Evolutionary conservation across 2,113 vertebrate genomes (phyloP).

Genomic region (Castor canadensis): DNA sequence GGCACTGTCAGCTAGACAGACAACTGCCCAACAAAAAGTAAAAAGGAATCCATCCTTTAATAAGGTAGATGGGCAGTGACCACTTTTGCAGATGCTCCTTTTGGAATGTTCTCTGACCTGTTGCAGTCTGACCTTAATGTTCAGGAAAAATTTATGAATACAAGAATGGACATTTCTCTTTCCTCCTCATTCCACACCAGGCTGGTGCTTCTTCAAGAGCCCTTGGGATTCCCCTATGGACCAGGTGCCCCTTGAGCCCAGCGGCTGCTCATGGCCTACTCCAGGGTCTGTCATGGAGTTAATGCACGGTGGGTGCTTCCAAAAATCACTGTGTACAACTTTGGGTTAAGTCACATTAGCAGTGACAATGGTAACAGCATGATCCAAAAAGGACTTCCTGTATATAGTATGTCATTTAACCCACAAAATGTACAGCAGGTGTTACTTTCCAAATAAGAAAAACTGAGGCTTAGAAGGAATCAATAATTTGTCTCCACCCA

Average conservation of each 20-base stretch:
- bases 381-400: not conserved
- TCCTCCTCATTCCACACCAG: too few species aligned
- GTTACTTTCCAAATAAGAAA: not conserved
- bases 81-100: not conserved
- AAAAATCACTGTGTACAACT: not conserved
- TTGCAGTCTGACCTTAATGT: not conserved
- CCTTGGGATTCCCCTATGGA: not conserved
- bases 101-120: not conserved
- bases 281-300: not conserved
- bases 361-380: not conserved
- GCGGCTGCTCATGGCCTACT: not conserved
- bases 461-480: not conserved
- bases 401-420: not conserved
- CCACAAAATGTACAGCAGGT: not conserved
- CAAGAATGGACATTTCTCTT: not conserved
- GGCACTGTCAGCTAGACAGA: not conserved
- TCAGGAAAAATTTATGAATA: not conserved
- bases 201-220: not conserved
- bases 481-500: not conserved
- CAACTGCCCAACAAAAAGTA: not conserved
- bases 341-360: not conserved
- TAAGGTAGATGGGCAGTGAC: not conserved
- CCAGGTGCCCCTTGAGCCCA: rapidly evolving
- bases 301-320: not conserved
- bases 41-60: not conserved